Conservation (phyloP, 1,140 invertebrate genomes). For the Philopotamus ludificatus region DNA sequence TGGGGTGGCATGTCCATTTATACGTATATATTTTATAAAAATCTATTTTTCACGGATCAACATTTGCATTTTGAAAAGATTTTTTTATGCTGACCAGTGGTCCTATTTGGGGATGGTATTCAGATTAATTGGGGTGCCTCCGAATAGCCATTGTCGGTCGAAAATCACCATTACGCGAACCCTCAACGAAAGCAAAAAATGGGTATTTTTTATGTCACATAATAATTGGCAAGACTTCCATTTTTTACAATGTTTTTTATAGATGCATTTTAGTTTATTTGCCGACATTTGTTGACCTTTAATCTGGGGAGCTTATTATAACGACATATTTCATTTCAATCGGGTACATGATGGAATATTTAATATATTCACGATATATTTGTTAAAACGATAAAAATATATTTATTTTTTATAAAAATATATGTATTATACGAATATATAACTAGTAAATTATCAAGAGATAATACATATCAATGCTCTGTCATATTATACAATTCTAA, state of each 20-base stretch:
- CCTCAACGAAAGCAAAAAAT: slow-evolving; percentile 15
- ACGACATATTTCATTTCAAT: slow-evolving; percentile 30
- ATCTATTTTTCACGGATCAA: not conserved
- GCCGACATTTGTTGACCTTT: slow-evolving; percentile 40
- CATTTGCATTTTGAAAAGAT: slow-evolving; percentile 18
- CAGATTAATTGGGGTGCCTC: slow-evolving; percentile 35
- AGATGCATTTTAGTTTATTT: slow-evolving; percentile 37
- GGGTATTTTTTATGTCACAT: slow-evolving; percentile 1
- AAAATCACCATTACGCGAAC: slow-evolving; percentile 15
- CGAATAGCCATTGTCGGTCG: slow-evolving; percentile 14
- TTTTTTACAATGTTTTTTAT: slow-evolving; percentile 33
- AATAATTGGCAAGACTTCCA: slow-evolving; percentile 6
- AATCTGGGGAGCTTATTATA: slow-evolving; percentile 34
- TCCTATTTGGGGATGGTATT: slow-evolving; percentile 33
- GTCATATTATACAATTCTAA: not conserved
- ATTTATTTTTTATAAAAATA: not conserved
- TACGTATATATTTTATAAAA: not conserved
- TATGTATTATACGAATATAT: too few relatives aligned
- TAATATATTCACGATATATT: not conserved
- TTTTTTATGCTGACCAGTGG: slow-evolving; percentile 38
- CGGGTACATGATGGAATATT: not conserved
- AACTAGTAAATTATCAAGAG: too few relatives aligned
- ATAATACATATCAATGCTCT: too few relatives aligned
- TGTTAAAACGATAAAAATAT: not conserved
- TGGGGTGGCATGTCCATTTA: slow-evolving; percentile 5